Percentiles rank a stretch among this genome's conserved stretches.
Evolutionary conservation across 2,797 vertebrate species (phyloP).

Genomic region (Urosaurus nigricauda): DNA sequence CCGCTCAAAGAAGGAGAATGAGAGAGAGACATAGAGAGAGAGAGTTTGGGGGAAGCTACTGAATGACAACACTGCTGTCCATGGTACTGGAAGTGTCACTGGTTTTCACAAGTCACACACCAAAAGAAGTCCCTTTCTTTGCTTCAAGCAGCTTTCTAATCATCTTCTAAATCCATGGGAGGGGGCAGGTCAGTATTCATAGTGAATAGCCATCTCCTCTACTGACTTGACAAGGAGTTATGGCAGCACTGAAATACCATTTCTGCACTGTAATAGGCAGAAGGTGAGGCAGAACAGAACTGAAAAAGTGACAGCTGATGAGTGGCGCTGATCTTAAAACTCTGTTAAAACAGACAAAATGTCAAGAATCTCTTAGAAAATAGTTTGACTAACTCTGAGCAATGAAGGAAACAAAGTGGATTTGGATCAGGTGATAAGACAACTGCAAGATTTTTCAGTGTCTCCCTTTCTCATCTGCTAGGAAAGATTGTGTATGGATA

Average conservation of each 20-base stretch:
- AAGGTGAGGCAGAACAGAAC: not conserved
- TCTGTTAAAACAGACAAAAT: too few species aligned
- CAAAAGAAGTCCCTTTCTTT: rapidly evolving
- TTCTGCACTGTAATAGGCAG: not conserved
- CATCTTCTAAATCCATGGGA: not conserved
- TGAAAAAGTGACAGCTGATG: not conserved
- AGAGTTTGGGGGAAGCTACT: not conserved
- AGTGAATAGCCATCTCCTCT: not conserved
- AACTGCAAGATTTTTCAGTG: not conserved
- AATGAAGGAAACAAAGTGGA: not conserved
- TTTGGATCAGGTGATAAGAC: not conserved
- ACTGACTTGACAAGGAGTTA: not conserved
- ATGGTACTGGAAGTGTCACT: constrained; percentile 43
- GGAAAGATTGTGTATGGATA: not conserved
- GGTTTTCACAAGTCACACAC: rapidly evolving
- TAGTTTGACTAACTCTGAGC: not conserved
- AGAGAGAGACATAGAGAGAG: not conserved
- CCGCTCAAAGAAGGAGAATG: not conserved
- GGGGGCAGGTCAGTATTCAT: not conserved
- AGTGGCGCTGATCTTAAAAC: not conserved
- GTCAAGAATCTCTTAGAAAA: not conserved
- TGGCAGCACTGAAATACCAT: not conserved
- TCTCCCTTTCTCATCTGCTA: not conserved
- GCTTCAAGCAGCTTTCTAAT: not conserved
- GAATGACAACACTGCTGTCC: constrained; percentile 45